Evolutionary conservation across 92 coral and sea anemone genomes (phyloP).

Genomic region (Metridium senile): DNA sequence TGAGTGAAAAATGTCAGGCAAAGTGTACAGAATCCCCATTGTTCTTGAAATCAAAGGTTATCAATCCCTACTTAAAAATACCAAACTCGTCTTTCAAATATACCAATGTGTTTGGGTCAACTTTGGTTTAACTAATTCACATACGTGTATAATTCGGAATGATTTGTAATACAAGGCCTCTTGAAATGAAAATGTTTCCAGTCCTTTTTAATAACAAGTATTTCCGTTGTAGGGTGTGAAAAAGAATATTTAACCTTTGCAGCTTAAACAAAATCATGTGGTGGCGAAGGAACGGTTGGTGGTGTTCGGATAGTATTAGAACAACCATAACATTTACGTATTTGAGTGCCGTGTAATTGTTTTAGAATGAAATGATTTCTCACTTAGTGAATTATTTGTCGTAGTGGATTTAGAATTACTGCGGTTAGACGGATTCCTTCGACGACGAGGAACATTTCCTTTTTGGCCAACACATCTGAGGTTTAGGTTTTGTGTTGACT

Average conservation of each 20-base stretch:
- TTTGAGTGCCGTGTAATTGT: conserved; percentile 41
- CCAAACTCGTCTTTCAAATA: conserved; percentile 23
- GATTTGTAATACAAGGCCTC: conserved; percentile 14
- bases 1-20: no score
- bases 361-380: conserved; percentile 36
- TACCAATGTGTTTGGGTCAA: conserved; percentile 30
- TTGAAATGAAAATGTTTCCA: conserved; percentile 45
- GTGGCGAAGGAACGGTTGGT: conserved; percentile 42
- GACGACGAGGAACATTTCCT: conserved; percentile 26
- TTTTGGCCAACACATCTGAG: conserved; percentile 51
- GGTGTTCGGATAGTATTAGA: conserved; percentile 20
- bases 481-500: conserved; percentile 26
- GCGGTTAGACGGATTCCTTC: background rate
- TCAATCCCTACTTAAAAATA: background rate
- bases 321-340: conserved; percentile 37
- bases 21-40: no score
- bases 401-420: background rate
- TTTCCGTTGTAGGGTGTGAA: conserved; percentile 31
- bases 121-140: conserved; percentile 35
- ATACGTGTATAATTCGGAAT: conserved; percentile 26
- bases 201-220: conserved; percentile 27
- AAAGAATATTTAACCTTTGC: conserved; percentile 41
- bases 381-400: background rate
- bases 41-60: no score
- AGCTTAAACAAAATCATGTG: conserved; percentile 43